Conservation (phyloP, 1,140 invertebrate species). For the Drosophila suzukii region DNA sequence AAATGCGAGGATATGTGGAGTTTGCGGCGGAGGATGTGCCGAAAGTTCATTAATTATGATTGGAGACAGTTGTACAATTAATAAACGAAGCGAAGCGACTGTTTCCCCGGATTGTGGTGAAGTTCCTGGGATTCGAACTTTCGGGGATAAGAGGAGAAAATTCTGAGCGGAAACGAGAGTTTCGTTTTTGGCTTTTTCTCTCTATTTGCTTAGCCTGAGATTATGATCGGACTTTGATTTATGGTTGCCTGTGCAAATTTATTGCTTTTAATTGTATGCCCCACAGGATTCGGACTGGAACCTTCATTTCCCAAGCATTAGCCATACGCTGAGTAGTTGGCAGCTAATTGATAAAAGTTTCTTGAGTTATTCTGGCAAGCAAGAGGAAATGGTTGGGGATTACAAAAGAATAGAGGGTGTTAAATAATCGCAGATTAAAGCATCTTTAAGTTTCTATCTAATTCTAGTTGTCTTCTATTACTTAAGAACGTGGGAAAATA, state of each 20-base stretch:
- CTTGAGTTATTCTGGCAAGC: conserved; percentile 7
- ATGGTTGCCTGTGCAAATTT: conserved; percentile 69
- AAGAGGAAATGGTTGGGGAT: neutral
- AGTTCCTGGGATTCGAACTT: conserved; percentile 24
- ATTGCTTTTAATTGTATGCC: conserved; percentile 72
- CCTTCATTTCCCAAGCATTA: neutral
- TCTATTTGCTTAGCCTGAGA: conserved; percentile 40
- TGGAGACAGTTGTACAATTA: conserved; percentile 82
- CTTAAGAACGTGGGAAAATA: too few species aligned
- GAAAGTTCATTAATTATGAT: conserved; percentile 81
- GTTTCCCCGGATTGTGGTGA: conserved; percentile 35
- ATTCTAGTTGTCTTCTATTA: neutral
- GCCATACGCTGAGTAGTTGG: conserved; percentile 29
- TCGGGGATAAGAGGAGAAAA: neutral
- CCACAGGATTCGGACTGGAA: conserved; percentile 9
- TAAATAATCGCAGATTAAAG: neutral
- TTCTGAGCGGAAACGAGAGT: conserved; percentile 32
- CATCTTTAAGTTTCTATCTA: neutral
- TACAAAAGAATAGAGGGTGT: neutral
- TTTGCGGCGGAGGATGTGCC: conserved; percentile 57
- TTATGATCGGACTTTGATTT: conserved; percentile 80
- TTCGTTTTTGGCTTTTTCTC: conserved; percentile 50
- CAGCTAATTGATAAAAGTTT: conserved; percentile 48
- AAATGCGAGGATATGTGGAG: conserved; percentile 16
- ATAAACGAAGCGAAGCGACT: conserved; percentile 62